phyloP scores from a whole-genome alignment of 2,113 vertebrate genomes.

The Prionailurus viverrinus region DNA sequence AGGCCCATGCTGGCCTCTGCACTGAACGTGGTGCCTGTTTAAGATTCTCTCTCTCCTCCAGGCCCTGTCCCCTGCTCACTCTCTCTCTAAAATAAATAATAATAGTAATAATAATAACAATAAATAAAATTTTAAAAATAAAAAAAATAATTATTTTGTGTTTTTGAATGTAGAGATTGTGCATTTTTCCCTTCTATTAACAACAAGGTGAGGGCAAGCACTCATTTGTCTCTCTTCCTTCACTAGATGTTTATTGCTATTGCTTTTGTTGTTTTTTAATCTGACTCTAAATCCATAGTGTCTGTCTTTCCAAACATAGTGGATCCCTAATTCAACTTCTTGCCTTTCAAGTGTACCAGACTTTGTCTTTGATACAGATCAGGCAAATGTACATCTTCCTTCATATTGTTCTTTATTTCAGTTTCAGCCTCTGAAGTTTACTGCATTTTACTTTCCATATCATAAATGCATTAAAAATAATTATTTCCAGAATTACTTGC shows the following conservation, averaged over 20 bases:
- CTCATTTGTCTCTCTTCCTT: not conserved
- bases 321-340: not conserved
- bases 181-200: not conserved
- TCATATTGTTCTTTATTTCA: not conserved
- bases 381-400: not conserved
- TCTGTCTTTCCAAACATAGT: not conserved
- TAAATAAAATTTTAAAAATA: no score
- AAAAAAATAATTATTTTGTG: not conserved
- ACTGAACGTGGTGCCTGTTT: no score
- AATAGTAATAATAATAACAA: no score
- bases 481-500: not conserved
- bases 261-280: not conserved
- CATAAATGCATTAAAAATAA: not conserved
- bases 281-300: not conserved
- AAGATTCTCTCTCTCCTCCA: no score
- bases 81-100: no score
- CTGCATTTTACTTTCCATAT: not conserved
- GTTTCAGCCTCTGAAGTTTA: not conserved
- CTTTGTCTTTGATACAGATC: not conserved
- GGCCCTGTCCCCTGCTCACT: no score
- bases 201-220: not conserved
- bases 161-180: not conserved
- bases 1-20: no score
- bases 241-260: not conserved
- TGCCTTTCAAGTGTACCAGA: not conserved